These are phyloP conservation scores for Oceanites oceanicus DNA, from an alignment of 2,113 vertebrate species.

Conservation along the genomic window DNA sequence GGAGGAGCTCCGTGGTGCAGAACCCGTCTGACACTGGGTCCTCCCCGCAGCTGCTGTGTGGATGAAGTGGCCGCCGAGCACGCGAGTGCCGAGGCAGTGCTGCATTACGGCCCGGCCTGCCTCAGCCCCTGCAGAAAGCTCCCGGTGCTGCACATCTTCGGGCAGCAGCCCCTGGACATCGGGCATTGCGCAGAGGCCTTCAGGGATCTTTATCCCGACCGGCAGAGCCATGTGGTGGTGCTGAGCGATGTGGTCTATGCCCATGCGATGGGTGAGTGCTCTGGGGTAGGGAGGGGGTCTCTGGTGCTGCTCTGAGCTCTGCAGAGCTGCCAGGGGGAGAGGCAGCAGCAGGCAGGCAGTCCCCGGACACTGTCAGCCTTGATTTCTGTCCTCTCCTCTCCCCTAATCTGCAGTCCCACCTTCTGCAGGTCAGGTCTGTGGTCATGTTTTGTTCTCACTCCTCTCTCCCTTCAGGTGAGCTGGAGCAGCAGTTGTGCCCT, in stretches of 20 bases:
- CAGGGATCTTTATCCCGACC: constrained; percentile 77
- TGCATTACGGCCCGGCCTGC: constrained; percentile 88
- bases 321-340: neutral
- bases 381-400: neutral
- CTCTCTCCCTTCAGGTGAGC: constrained; percentile 64
- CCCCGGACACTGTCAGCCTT: neutral
- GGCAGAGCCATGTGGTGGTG: constrained; percentile 74
- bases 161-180: constrained; percentile 75
- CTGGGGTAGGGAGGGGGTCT: neutral
- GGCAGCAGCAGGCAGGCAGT: neutral
- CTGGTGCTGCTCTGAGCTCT: neutral
- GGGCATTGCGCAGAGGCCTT: constrained; percentile 78
- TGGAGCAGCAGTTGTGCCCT: constrained; percentile 60
- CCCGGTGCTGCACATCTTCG: constrained; percentile 85
- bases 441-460: neutral
- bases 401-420: neutral
- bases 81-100: constrained; percentile 79
- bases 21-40: neutral
- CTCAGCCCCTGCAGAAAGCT: constrained; percentile 86
- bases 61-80: constrained; percentile 93
- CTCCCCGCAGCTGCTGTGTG: constrained; percentile 87
- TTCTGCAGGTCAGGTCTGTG: neutral
- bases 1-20: neutral
- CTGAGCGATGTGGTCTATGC: constrained; percentile 85
- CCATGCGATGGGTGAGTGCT: constrained; percentile 71